A percentile compares a stretch with the other conserved stretches of the same genome.
Conservation (phyloP, 1,140 invertebrate genomes). For the Lepidotrigona ventralis region DNA sequence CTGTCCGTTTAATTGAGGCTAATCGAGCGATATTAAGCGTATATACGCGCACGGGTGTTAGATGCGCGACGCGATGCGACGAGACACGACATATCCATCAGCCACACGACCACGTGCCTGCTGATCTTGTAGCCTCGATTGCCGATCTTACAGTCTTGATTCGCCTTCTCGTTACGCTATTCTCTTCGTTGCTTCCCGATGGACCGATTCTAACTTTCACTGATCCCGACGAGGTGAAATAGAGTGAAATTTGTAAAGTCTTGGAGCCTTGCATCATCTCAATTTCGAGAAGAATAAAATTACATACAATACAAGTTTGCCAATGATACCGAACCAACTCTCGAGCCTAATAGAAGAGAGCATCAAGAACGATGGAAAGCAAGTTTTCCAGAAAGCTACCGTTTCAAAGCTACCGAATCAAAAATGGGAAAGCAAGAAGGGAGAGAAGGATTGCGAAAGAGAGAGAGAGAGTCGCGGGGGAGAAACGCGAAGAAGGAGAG, state of each 20-base stretch:
- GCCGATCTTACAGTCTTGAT: background rate
- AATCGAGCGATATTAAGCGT: slow-evolving; percentile 76
- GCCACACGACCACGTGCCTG: background rate
- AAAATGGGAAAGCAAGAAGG: background rate
- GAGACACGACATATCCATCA: slow-evolving; percentile 25
- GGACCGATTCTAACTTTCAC: too few relatives aligned
- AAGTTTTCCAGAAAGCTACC: background rate
- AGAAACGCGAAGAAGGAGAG: background rate
- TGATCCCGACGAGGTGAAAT: too few relatives aligned
- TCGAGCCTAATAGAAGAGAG: too few relatives aligned
- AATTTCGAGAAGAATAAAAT: too few relatives aligned
- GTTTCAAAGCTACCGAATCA: background rate
- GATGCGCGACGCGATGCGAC: slow-evolving; percentile 49
- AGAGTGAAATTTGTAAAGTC: too few relatives aligned
- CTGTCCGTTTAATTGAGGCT: slow-evolving; percentile 76
- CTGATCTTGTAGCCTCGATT: background rate
- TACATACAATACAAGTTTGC: too few relatives aligned
- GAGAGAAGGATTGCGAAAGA: background rate
- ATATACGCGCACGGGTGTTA: slow-evolving; percentile 66
- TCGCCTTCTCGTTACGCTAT: background rate
- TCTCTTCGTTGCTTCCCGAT: background rate
- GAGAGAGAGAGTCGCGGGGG: background rate
- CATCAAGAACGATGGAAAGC: too few relatives aligned
- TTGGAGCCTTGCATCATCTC: too few relatives aligned
- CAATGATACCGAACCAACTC: too few relatives aligned